Evolutionary conservation across 2,888 invertebrate species (phyloP), one percentile per base, ranked within the genome.

Genomic region (Chydorus sphaericus): DNA sequence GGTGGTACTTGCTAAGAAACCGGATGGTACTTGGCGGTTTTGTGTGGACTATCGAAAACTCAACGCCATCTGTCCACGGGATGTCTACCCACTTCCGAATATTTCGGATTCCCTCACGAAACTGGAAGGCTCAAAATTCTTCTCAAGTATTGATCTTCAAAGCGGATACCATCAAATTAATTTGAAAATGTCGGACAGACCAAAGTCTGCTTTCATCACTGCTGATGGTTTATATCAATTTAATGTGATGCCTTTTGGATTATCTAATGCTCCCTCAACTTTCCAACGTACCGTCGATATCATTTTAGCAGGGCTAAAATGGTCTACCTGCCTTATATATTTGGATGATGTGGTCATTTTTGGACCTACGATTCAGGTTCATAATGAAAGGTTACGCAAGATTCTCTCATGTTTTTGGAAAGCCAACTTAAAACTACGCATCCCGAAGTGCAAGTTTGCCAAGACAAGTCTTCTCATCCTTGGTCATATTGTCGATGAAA

Each of bases 181-280:
- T 0, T 33, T 64, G 64, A 61, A 48, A 5, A 53, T 60, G 29
- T 30, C 53, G 1, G 62, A 61, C 5, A 28, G 57, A 52, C 59
- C 62, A 14, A 58, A 60, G 7, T 67, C 66, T 4, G 66, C 66
- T 1, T 68, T 66, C 54, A 62, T 62, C 0, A 63, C 65, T 2
- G 63, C 65, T 0, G 62, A 61, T 4, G 65, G 64, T 6, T 58
- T 65, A 1, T 65, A 58, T 39, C 62, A 67, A 7, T 68, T 67
- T 48, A 58, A 77, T 77, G 74, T 74, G 18, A 73, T 71, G 53
- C 74, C 74, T 56, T 75, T 67, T 59, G 66, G 66, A 2, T 54
- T 66, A 4, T 61, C 62, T 51, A 60, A 61, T 37, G 63, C 65
- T 1, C 62, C 63, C 2, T 63, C 63, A 8, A 65, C 65, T 0